These are phyloP conservation scores for Carassius gibelio DNA, from an alignment of 2,113 vertebrate genomes.

Conservation along the genomic window DNA sequence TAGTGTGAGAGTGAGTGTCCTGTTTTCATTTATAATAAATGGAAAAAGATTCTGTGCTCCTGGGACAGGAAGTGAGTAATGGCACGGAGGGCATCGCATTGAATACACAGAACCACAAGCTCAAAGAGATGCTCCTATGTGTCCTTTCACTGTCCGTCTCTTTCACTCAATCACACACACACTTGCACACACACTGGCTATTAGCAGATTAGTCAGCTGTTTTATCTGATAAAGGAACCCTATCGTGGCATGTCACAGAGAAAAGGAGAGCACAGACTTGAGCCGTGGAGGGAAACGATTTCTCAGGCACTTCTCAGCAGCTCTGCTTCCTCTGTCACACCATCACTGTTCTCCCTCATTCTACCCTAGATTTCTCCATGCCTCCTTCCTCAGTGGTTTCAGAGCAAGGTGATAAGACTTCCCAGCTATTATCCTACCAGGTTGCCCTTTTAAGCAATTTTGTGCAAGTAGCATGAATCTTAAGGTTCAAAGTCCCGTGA, in stretches of 20 bases:
- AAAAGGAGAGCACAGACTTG: slow-evolving; percentile 1
- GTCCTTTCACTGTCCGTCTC: neutral
- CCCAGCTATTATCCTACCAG: neutral
- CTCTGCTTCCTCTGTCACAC: slow-evolving; percentile 4
- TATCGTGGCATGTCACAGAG: neutral
- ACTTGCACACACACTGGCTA: neutral
- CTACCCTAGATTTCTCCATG: neutral
- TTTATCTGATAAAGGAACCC: slow-evolving; percentile 33
- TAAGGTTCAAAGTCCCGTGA: neutral
- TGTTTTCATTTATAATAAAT: neutral
- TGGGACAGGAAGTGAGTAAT: slow-evolving; percentile 27
- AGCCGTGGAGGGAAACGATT: neutral
- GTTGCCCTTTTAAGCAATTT: slow-evolving; percentile 9
- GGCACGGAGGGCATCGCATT: neutral
- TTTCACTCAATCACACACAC: slow-evolving; percentile 9
- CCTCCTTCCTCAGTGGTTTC: neutral
- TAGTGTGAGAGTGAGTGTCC: neutral
- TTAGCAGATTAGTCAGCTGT: slow-evolving; percentile 32
- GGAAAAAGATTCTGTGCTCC: neutral
- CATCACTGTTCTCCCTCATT: neutral
- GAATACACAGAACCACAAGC: slow-evolving; percentile 10
- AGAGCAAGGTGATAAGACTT: neutral
- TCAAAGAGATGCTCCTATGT: neutral
- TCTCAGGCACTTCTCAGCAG: neutral
- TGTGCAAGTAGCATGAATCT: neutral